Evolutionary conservation across 1,140 invertebrate genomes (phyloP), one percentile per base, ranked within the genome.

Genomic region (Frieseomelitta varia): DNA sequence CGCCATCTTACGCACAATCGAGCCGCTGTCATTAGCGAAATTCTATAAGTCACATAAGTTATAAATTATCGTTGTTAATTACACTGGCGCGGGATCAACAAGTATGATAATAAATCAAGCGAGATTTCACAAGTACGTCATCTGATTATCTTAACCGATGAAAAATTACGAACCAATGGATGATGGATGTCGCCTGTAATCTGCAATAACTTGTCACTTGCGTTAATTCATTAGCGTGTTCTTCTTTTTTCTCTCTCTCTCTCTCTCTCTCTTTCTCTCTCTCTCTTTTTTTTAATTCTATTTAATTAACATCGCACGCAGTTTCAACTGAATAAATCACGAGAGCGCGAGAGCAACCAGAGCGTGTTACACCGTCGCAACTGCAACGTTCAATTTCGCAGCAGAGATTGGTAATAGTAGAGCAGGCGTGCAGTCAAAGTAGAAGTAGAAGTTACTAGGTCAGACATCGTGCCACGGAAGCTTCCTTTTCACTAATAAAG

Each of bases 401-500:
- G 15, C 15, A 27, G 8, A 11, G 27, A 47, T n/a, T 24, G 74
- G 74, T 27, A 17, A 15, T 8, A 12, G 19, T 19, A 4, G 56
- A 24, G 1, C 4, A 8, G 27, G 27, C 17, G 15, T 2, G 65
- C 15, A 30, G 27, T 34, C 34, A 24, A 55, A 71, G 34, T 72
- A 51, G n/a, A 27, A 55, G 27, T 15, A 68, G 30, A 68, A 67
- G 51, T 51, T n/a, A 34, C 17, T 24, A 2, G 76, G 61, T 78
- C 76, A 53, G 76, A 67, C 76, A 71, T 10, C 27, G 63, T 8
- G 27, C 8, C 21, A 21, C 10, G 67, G n/a, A 27, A 34, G 47
- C 76, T 24, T 67, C n/a, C 47, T 39, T 67, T 30, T 53, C 76
- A 14, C 76, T 78, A 78, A 78, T 78, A 78, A 67, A 78, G 21